Evolutionary conservation across 23 tunicate genomes (phyloP), one percentile per base, ranked within the genome.

Genomic region (Halocynthia aurantium): DNA sequence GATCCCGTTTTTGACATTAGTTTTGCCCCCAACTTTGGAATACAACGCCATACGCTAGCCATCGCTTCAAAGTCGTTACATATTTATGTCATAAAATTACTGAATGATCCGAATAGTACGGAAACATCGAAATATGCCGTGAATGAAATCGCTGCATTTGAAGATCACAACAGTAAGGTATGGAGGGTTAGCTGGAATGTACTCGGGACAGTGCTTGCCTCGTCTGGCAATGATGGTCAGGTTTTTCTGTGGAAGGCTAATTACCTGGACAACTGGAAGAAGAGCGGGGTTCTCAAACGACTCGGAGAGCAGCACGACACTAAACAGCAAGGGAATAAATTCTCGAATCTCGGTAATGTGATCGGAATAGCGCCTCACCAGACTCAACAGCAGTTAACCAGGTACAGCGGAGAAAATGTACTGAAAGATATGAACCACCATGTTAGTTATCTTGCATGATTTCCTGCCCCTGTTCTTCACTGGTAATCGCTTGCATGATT

Each of bases 211-310:
- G 78, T 86, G 8, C 66, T 92, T 12, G 13, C 84, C 12, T 86
- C 98, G 8, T 72, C 92, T 55, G 92, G 98, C 57, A 92, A 82
- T 78, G 92, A 92, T 66, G 98, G 98, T 11, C 85, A 79, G 53
- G 85, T 92, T 20, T 67, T 62, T 22, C 65, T 92, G 61, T 92
- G 98, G 98, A 92, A 82, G 84, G 88, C 87, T 73, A 76, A 81
- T 83, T 71, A 55, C 69, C 40, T 68, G 5, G 73, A 68, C 51
- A 75, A 66, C 31, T 76, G 73, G 79, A 57, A 64, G 31, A 74
- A 74, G 22, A 64, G 31, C 8, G 78, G 78, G 13, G 21, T 53
- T 13, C 44, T 31, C 44, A 31, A 31, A 31, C 44, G 44, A 31
- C 44, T 31, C 44, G 44, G 44, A 31, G 44, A 31, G 44, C 44